Percentiles rank a stretch among this genome's conserved stretches.
Conservation (phyloP, 2,113 vertebrate genomes). For the Eudyptes chrysolophus region DNA sequence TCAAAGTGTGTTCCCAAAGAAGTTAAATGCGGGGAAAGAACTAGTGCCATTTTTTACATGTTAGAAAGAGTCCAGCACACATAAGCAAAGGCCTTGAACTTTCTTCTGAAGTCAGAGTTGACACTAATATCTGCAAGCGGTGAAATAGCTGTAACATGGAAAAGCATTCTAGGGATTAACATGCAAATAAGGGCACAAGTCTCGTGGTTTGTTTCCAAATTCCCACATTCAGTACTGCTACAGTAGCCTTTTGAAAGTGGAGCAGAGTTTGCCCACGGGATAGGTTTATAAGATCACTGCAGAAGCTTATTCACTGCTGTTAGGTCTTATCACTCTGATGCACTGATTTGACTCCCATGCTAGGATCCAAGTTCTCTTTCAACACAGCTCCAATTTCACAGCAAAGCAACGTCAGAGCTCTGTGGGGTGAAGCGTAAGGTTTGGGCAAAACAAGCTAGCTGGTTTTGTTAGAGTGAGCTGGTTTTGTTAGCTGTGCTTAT, state of each 20-base stretch:
- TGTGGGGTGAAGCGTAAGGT: background rate
- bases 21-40: background rate
- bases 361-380: background rate
- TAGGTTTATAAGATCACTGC: background rate
- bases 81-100: background rate
- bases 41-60: background rate
- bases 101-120: background rate
- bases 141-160: background rate
- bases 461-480: background rate
- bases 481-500: background rate
- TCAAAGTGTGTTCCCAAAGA: background rate
- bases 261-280: conserved; percentile 10
- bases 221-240: background rate
- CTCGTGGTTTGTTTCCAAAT: background rate
- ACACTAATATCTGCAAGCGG: background rate
- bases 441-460: background rate
- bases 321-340: background rate
- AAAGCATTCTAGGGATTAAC: background rate
- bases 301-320: background rate
- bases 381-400: background rate
- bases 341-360: background rate
- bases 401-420: background rate
- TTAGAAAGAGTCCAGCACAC: background rate
- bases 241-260: background rate
- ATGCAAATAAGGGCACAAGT: background rate